Conservation (phyloP, 2,113 vertebrate species). For the Syngnathoides biaculeatus region DNA sequence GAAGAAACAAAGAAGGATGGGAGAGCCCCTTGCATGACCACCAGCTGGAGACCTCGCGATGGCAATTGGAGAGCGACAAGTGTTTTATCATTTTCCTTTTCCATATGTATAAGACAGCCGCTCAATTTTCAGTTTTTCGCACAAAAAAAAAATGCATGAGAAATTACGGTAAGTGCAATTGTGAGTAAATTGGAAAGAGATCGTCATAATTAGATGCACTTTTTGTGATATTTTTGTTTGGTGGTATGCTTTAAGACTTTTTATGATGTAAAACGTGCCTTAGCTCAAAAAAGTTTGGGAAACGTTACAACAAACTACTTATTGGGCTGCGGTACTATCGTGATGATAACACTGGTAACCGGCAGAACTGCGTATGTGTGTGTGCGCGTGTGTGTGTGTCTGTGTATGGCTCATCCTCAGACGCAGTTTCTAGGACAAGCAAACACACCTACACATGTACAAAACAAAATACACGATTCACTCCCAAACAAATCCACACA, state of each 20-base stretch:
- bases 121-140: too few relatives aligned
- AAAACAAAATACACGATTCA: neutral
- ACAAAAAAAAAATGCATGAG: too few relatives aligned
- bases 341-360: conserved; percentile 19
- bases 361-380: conserved; percentile 24
- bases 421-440: conserved; percentile 38
- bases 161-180: neutral
- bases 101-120: too few relatives aligned
- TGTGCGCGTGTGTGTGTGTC: conserved; percentile 28
- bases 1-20: too few relatives aligned
- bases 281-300: neutral
- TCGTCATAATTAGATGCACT: neutral
- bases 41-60: too few relatives aligned
- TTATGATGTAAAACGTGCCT: neutral
- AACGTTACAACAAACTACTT: conserved; percentile 17
- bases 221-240: neutral
- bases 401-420: conserved; percentile 45
- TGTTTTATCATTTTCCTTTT: too few relatives aligned
- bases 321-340: conserved; percentile 24
- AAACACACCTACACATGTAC: conserved; percentile 28
- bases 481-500: neutral
- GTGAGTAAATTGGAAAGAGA: neutral
- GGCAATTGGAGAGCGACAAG: too few relatives aligned
- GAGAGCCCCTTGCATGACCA: too few relatives aligned
- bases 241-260: neutral